Conservation (phyloP, 2,113 vertebrate genomes). For the Brachyhypopomus gauderio region DNA sequence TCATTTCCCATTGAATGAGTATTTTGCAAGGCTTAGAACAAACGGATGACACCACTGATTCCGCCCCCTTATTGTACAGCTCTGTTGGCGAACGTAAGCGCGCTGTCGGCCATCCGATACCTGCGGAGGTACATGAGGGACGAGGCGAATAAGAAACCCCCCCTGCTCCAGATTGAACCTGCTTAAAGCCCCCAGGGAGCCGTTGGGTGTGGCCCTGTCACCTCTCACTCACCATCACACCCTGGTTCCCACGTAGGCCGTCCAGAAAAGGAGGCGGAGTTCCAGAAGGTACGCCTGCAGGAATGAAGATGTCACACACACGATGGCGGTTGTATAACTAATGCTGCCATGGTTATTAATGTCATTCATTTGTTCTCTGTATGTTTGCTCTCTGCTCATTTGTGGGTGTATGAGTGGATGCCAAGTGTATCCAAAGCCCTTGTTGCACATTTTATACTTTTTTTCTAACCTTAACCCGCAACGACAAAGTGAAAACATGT, state of each 20-base stretch:
- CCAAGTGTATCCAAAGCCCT: too few relatives aligned
- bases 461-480: too few relatives aligned
- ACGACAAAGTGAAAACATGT: too few relatives aligned
- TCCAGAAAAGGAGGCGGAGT: not conserved
- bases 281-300: slow-evolving; percentile 14
- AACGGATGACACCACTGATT: slow-evolving; percentile 39
- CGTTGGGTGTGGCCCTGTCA: slow-evolving; percentile 25
- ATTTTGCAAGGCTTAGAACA: not conserved
- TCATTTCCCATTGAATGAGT: not conserved
- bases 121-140: slow-evolving; percentile 77
- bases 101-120: slow-evolving; percentile 89
- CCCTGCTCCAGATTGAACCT: slow-evolving; percentile 27
- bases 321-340: not conserved
- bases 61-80: slow-evolving; percentile 72
- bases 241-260: slow-evolving; percentile 39
- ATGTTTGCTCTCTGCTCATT: not conserved
- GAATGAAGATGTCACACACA: not conserved
- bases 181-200: slow-evolving; percentile 31
- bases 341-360: not conserved
- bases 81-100: slow-evolving; percentile 89
- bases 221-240: slow-evolving; percentile 30
- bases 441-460: too few relatives aligned
- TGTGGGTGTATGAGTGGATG: too few relatives aligned
- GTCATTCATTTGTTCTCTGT: not conserved
- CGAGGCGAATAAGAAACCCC: slow-evolving; percentile 48